phyloP scores from a whole-genome alignment of 2,797 vertebrate species.

The Hapalemur alaotrensis region DNA sequence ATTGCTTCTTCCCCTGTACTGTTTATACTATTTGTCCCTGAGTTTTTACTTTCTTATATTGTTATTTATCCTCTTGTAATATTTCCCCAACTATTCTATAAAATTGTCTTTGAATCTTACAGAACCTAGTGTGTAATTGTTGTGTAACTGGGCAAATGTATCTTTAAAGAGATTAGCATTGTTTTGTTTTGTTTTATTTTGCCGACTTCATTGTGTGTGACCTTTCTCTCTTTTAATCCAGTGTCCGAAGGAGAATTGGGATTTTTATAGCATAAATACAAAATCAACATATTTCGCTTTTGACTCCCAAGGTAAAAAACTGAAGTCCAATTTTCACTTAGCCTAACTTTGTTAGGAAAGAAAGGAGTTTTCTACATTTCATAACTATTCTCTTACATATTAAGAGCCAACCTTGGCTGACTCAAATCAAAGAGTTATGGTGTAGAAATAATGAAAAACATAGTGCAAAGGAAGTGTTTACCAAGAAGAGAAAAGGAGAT shows the following conservation, averaged over 20 bases:
- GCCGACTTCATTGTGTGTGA: neutral
- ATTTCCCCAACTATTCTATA: neutral
- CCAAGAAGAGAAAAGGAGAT: neutral
- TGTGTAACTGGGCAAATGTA: neutral
- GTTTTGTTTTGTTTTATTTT: neutral
- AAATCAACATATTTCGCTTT: neutral
- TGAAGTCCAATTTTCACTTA: neutral
- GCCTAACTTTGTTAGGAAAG: neutral
- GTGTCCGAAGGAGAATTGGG: neutral
- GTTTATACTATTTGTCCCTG: neutral
- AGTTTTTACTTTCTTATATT: neutral
- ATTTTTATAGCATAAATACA: slow-evolving; percentile 35
- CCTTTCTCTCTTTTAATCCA: slow-evolving; percentile 7
- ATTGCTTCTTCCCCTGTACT: neutral
- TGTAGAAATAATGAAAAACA: neutral
- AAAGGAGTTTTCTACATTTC: neutral
- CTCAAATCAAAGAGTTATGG: neutral
- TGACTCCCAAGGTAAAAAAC: neutral
- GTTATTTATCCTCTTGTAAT: neutral
- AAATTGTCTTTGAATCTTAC: neutral
- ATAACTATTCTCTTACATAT: neutral
- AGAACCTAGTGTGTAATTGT: neutral
- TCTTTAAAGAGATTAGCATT: slow-evolving; percentile 17
- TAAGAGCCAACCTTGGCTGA: neutral
- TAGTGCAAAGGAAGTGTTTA: neutral